Conservation (phyloP, 2,888 invertebrate genomes). For the Leucania comma region DNA sequence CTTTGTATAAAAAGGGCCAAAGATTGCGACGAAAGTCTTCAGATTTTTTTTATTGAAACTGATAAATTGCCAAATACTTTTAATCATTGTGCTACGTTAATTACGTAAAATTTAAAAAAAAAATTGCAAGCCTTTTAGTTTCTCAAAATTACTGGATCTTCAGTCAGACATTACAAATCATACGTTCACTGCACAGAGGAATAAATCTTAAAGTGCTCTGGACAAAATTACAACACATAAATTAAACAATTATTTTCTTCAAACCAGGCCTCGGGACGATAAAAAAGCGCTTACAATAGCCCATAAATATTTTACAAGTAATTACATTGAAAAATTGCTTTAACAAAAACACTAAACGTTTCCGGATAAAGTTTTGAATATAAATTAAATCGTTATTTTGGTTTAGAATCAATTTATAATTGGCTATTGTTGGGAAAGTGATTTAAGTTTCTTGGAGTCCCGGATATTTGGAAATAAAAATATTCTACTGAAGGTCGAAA, state of each 20-base stretch:
- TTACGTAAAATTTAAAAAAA: no score
- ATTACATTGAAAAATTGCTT: conserved; percentile 86
- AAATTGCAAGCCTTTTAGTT: no score
- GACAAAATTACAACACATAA: conserved; percentile 82
- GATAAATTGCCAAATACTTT: no score
- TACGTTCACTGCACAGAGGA: conserved; percentile 67
- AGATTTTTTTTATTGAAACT: no score
- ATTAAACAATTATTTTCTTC: conserved; percentile 79
- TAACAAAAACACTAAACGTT: conserved; percentile 78
- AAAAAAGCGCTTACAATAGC: conserved; percentile 82
- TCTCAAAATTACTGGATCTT: neutral
- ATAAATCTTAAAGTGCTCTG: conserved; percentile 69
- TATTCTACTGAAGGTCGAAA: neutral
- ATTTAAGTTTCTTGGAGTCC: conserved; percentile 53
- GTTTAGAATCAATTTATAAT: conserved; percentile 76
- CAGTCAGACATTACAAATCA: conserved; percentile 67
- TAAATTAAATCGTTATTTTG: conserved; percentile 78
- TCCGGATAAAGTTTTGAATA: conserved; percentile 79
- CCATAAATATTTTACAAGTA: conserved; percentile 87
- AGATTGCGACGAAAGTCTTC: no score
- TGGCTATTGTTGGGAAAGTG: conserved; percentile 70
- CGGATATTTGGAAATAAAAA: conserved; percentile 19
- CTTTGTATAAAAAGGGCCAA: no score
- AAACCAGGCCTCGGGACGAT: conserved; percentile 68
- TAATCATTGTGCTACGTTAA: no score